Base-by-base conservation (phyloP, 2,113 vertebrate species). In the Oplegnathus fasciatus region DNA sequence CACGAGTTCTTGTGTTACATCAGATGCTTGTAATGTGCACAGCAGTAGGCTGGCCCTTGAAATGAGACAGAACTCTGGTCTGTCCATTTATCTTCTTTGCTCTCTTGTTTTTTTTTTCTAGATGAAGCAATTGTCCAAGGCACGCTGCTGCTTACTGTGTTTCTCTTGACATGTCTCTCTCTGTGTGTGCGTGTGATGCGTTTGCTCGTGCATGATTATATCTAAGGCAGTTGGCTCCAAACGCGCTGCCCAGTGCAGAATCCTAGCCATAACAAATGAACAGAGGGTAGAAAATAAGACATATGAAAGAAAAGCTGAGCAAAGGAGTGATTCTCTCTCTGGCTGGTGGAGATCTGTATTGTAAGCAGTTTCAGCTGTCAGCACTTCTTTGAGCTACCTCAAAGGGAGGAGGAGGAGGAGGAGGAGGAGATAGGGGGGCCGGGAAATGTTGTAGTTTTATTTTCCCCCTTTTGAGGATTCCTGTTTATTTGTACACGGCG, bases 361-460 rank as follows among this genome's bases (percentile, higher is more conserved):
- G 94, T 96, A 95, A 95, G 95, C 94, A 95, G 85, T 97, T 98
- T 97, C 96, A 86, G 94, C 91, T 95, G 96, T 97, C 96, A 97
- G 95, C 96, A 97, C 92, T 96, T 96, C 96, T 95, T 94, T 95
- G 95, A 96, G 93, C 95, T 94, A 93, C 88, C 92, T 93, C 88
- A 91, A 94, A 93, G 89, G 78, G 88, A 88, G 88, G 89, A 89
- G 86, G 87, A 93, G 96, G 96, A 69, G 86, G 89, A 70, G 67
- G 66, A 20, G 86, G n/a, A n/a, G n/a, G n/a, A n/a, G n/a, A n/a
- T n/a, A n/a, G 28, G 57, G 80, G 89, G 92, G 93, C 96, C 94
- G 95, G 96, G 96, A 96, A 96, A 97, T 97, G 96, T 96, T 97
- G 97, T 97, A 96, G 96, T 96, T 88, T 97, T 97, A 95, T 94